Base-by-base conservation (phyloP, 2,113 vertebrate species). In the Triplophysa rosa region DNA sequence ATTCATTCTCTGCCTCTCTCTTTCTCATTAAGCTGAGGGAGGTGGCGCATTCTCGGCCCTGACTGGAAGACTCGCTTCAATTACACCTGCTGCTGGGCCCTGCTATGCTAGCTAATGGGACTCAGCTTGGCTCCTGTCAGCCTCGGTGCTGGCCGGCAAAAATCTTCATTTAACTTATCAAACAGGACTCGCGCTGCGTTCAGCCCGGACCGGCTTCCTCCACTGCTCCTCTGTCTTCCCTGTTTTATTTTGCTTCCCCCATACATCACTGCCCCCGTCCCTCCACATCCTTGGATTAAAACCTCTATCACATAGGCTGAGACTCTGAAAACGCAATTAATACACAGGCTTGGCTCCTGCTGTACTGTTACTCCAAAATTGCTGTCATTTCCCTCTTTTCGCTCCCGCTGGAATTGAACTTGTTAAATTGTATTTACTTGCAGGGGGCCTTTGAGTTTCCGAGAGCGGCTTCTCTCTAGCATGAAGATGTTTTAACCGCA, bases 81-180 rank as follows among this genome's bases (percentile, higher is more conserved):
- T 93, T 93, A 93, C 91, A 93, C 90, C 92, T 91, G 90, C 91
- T 92, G 90, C 90, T 89, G 89, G 87, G 88, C 88, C 91, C 89
- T 88, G 90, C 91, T 89, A 91, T 79, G 86, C 87, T 84, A 84
- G 91, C 91, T 93, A 92, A 93, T 92, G 91, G 91, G 90, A 92
- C 90, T 64, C 91, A 92, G 92, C 91, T 84, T 90, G 91, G 87
- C 87, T 91, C 89, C 90, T 91, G 92, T 91, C 91, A 92, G 89
- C 87, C 88, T 62, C 86, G 80, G 87, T 80, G 75, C 85, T 83
- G 89, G 90, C 89, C 87, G 86, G 89, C 87, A 82, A 88, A 91
- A 90, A 92, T 89, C 90, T 90, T 88, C 87, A 91, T 92, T 93
- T 92, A 91, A 88, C 86, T 87, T 83, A 86, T 87, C 80, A 42